phyloP scores from a whole-genome alignment of 2,797 vertebrate species.

The Melanitta fusca region DNA sequence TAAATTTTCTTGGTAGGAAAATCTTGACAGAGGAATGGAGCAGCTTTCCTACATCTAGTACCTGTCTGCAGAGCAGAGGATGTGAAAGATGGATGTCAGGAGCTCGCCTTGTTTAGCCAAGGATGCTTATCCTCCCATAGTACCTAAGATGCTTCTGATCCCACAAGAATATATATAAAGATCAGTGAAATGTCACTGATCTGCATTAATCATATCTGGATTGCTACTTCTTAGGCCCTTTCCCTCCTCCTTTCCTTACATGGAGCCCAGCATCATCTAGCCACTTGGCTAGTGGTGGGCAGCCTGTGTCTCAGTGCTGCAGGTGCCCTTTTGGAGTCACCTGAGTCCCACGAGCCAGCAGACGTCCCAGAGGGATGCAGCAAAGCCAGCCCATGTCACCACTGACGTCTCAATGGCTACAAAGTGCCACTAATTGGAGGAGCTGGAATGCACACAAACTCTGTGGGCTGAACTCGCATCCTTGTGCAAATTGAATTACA shows the following conservation, averaged over 20 bases:
- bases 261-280: neutral
- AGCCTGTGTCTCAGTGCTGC: neutral
- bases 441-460: neutral
- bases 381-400: neutral
- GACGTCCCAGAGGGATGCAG: neutral
- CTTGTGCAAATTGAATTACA: neutral
- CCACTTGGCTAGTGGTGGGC: neutral
- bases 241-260: neutral
- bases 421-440: neutral
- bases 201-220: neutral
- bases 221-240: neutral
- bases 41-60: neutral
- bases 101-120: neutral
- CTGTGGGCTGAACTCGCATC: neutral
- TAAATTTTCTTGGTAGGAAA: neutral
- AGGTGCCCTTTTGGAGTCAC: neutral
- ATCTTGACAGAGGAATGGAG: neutral
- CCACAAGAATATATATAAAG: neutral
- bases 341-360: rapidly evolving
- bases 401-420: no score
- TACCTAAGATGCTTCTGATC: neutral
- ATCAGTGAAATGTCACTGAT: neutral
- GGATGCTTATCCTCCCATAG: neutral
- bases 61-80: neutral
- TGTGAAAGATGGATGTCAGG: neutral